Conservation (phyloP, 2,888 invertebrate species). For the Gandaritis pyraliata region DNA sequence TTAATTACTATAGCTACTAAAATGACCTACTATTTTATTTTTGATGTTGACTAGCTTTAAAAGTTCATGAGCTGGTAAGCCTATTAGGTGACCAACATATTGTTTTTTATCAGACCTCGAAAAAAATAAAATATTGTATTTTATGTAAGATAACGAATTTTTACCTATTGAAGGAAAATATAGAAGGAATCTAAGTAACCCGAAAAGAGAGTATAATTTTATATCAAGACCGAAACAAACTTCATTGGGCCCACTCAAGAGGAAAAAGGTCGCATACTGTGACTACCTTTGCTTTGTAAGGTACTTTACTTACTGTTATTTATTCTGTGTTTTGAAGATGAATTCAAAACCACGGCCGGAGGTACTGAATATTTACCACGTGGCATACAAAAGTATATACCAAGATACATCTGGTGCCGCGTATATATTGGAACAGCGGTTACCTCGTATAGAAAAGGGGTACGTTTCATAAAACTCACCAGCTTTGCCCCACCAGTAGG, state of each 20-base stretch:
- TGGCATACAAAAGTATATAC: not conserved
- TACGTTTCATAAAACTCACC: no score
- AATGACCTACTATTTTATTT: no score
- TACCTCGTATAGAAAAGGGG: conserved; percentile 4
- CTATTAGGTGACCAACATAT: no score
- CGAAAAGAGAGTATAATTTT: conserved; percentile 15
- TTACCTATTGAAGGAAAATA: conserved; percentile 8
- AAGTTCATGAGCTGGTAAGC: no score
- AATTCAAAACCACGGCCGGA: not conserved
- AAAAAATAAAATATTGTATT: not conserved
- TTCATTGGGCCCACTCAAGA: conserved; percentile 27
- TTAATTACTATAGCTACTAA: no score
- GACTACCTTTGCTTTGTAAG: not conserved
- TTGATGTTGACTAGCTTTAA: no score
- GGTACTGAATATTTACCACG: conserved; percentile 7
- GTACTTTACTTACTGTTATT: no score
- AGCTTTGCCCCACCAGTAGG: no score
- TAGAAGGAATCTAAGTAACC: conserved; percentile 4
- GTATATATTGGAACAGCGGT: conserved; percentile 25
- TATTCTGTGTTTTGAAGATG: no score
- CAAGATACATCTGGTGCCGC: not conserved
- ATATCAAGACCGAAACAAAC: conserved; percentile 29
- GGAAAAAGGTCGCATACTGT: conserved; percentile 18
- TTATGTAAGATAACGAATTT: not conserved
- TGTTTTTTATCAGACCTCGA: no score